These are phyloP conservation scores for Lutjanus campechanus DNA, from an alignment of 2,797 vertebrate genomes.

Conservation along the genomic window DNA sequence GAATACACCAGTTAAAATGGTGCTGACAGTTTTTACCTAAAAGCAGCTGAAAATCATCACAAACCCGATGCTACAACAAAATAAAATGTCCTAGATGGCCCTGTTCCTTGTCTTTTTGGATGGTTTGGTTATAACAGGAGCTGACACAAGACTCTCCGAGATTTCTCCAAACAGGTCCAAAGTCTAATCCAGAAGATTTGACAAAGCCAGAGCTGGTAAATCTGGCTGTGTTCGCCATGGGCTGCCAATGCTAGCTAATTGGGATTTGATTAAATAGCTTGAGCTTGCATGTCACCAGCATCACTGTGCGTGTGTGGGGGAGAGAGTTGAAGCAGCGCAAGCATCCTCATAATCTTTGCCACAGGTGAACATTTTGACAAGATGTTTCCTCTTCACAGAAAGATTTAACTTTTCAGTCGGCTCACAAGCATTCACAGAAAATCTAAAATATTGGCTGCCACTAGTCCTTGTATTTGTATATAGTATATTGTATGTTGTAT, in stretches of 20 bases:
- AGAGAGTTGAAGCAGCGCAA: slow-evolving; percentile 31
- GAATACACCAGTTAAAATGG: slow-evolving; percentile 10
- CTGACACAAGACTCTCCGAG: slow-evolving; percentile 39
- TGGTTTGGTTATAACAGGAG: slow-evolving; percentile 37
- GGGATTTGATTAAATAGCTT: slow-evolving; percentile 77
- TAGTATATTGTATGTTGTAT: no score
- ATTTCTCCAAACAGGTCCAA: slow-evolving; percentile 60
- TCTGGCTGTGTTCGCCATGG: slow-evolving; percentile 58
- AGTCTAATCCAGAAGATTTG: slow-evolving; percentile 76
- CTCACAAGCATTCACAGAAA: not conserved
- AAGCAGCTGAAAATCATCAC: slow-evolving; percentile 22
- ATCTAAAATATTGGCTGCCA: not conserved
- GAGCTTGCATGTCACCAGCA: slow-evolving; percentile 60
- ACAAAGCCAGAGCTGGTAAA: slow-evolving; percentile 67
- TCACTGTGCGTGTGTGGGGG: slow-evolving; percentile 23
- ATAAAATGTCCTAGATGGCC: not conserved
- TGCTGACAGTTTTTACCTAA: not conserved
- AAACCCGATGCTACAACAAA: not conserved
- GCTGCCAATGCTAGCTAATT: slow-evolving; percentile 67
- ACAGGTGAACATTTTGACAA: slow-evolving; percentile 22
- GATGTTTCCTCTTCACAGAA: not conserved
- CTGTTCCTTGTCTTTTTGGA: not conserved
- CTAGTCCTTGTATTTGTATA: not conserved
- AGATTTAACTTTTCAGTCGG: not conserved
- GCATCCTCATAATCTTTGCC: slow-evolving; percentile 30